Evolutionary conservation across 2,888 invertebrate species (phyloP).

Genomic region (Sepioteuthis lessoniana): DNA sequence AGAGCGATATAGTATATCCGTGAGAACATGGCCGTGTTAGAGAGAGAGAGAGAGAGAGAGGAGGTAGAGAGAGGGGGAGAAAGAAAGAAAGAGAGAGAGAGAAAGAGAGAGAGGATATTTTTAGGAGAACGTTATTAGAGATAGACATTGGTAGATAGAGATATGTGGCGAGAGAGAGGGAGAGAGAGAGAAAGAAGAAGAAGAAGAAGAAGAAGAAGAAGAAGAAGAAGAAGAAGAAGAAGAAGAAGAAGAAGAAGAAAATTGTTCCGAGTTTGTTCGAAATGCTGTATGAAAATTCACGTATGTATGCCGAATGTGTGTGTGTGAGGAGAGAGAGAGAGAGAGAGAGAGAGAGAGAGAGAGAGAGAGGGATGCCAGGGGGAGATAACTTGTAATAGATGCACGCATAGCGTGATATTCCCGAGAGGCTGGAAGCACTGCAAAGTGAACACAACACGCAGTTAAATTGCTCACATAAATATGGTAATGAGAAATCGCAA

Average conservation of each 20-base stretch:
- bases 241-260: not conserved
- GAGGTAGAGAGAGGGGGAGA: not conserved
- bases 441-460: conserved; percentile 33
- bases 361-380: not conserved
- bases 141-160: too few species aligned
- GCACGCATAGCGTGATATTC: conserved; percentile 6
- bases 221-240: not conserved
- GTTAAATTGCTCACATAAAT: conserved; percentile 33
- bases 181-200: not conserved
- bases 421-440: not conserved
- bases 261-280: too few species aligned
- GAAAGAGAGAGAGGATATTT: too few species aligned
- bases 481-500: not conserved
- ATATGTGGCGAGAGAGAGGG: not conserved
- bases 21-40: too few species aligned
- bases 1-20: too few species aligned
- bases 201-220: not conserved
- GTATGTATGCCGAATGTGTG: not conserved
- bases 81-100: not conserved
- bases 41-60: not conserved
- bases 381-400: conserved; percentile 33
- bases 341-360: not conserved
- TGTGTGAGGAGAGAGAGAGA: too few species aligned
- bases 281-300: not conserved
- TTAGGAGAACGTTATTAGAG: too few species aligned